Evolutionary conservation across 1,140 invertebrate genomes (phyloP), one percentile per base, ranked within the genome.

Genomic region (Anthonomus grandis): DNA sequence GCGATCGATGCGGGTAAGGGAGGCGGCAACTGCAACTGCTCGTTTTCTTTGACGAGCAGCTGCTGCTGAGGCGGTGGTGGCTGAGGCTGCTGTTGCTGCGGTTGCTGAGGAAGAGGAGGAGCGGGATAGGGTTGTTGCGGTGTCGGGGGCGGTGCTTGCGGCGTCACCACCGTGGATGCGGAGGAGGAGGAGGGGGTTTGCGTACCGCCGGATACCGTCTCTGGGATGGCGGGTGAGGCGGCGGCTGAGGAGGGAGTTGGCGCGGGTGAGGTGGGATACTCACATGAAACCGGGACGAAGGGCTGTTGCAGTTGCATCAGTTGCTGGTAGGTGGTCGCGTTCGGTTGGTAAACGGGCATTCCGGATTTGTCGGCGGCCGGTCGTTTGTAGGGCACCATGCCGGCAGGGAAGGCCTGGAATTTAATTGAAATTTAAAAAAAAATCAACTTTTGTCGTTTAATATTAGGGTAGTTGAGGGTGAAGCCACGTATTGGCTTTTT

Each of bases 221-320:
- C 57, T 25, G 67, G 52, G 47, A 64, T 41, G 18, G 59, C 46
- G 41, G 65, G 60, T 44, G 67, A 69, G 63, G 71, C 64, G 53
- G 69, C 63, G 52, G 71, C 62, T 49, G 66, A 64, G 55, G 65
- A 52, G 27, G 66, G 57, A 41, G 65, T 54, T 38, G 68, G 69
- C 54, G 67, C 79, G 74, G 81, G 79, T 77, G 83, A 84, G 79
- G 80, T 81, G 77, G 82, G 83, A 84, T 90, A 90, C 89, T 91
- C 87, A 91, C 88, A 91, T 89, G 87, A 90, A 79, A 91, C 87
- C 83, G 88, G 87, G 81, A 91, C 87, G 81, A 89, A 91, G 70
- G 91, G 91, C 84, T 95, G 91, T 79, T 91, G 89, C 64, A 92
- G 79, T 81, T 92, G 91, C 90, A 96, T 94, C 76, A 95, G 82